Evolutionary conservation across 92 coral and sea anemone species (phyloP).

Genomic region (Parazoanthus atlanticus): DNA sequence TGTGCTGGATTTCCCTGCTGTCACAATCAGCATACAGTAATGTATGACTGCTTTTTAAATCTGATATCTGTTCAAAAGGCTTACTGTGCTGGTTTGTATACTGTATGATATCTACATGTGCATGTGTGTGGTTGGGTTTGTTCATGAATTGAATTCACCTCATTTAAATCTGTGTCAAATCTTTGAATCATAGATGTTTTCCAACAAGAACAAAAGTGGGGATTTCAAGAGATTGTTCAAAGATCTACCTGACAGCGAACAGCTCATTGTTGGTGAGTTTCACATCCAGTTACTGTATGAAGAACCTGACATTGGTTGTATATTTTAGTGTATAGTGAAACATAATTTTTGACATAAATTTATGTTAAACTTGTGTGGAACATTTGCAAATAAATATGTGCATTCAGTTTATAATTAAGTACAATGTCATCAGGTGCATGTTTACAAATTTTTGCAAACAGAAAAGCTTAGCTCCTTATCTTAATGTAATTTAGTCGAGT

Average conservation of each 20-base stretch:
- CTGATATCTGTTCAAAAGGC: neutral
- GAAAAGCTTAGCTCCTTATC: too few relatives aligned
- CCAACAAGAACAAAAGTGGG: constrained; percentile 86
- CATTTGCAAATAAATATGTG: too few relatives aligned
- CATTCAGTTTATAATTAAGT: too few relatives aligned
- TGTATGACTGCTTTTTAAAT: neutral
- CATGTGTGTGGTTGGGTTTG: neutral
- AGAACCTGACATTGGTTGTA: neutral
- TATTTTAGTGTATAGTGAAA: neutral
- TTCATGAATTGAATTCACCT: neutral
- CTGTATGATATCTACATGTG: neutral
- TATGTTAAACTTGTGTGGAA: too few relatives aligned
- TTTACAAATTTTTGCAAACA: too few relatives aligned
- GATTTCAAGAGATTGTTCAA: constrained; percentile 96
- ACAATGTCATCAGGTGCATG: too few relatives aligned
- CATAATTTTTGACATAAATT: too few relatives aligned
- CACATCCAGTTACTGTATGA: neutral
- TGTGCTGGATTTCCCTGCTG: neutral
- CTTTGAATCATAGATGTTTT: constrained; percentile 77
- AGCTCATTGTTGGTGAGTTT: constrained; percentile 88
- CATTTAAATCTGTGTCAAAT: neutral
- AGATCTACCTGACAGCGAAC: constrained; percentile 93
- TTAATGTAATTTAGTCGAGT: too few relatives aligned
- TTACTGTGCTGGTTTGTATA: neutral
- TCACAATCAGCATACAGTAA: neutral